Percentiles rank a stretch among this genome's conserved stretches.
These are phyloP conservation scores for Tarsius wallacei DNA, from an alignment of 2,797 vertebrate genomes.

Conservation along the genomic window DNA sequence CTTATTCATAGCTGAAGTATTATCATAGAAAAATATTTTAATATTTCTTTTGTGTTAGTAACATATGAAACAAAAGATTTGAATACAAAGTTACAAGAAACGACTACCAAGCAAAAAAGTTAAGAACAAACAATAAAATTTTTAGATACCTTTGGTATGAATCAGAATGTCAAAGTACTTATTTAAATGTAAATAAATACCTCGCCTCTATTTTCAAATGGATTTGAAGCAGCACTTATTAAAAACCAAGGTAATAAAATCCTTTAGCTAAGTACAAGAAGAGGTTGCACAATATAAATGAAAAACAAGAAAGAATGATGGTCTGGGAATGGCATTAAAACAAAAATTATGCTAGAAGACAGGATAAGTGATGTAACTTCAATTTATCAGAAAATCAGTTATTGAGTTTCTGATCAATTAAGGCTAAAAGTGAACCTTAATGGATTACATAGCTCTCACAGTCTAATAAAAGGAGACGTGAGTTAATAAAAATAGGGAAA, in stretches of 20 bases:
- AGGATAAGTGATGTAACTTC: background rate
- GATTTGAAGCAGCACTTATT: slow-evolving; percentile 2
- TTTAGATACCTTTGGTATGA: slow-evolving; percentile 58
- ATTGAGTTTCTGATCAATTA: slow-evolving; percentile 13
- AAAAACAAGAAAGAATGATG: background rate
- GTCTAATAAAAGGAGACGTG: background rate
- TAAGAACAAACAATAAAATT: background rate
- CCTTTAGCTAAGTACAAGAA: slow-evolving; percentile 29
- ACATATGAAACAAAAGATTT: background rate
- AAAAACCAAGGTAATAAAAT: slow-evolving; percentile 44
- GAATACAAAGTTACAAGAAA: slow-evolving; percentile 4
- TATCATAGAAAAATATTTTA: slow-evolving; percentile 40
- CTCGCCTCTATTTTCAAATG: slow-evolving; percentile 14
- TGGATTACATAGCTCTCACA: background rate
- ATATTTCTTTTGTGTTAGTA: slow-evolving; percentile 2
- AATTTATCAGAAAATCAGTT: background rate
- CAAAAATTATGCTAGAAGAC: slow-evolving; percentile 31
- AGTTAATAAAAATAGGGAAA: slow-evolving; percentile 40
- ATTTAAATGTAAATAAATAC: slow-evolving; percentile 66
- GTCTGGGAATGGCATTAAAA: background rate
- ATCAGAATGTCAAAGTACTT: slow-evolving; percentile 36
- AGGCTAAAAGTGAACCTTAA: background rate
- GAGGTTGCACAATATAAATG: background rate
- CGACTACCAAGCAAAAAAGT: background rate
- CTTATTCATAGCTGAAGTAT: slow-evolving; percentile 24